Evolutionary conservation across 2,113 vertebrate genomes (phyloP).

Genomic region (Nothocercus nigrocapillus): DNA sequence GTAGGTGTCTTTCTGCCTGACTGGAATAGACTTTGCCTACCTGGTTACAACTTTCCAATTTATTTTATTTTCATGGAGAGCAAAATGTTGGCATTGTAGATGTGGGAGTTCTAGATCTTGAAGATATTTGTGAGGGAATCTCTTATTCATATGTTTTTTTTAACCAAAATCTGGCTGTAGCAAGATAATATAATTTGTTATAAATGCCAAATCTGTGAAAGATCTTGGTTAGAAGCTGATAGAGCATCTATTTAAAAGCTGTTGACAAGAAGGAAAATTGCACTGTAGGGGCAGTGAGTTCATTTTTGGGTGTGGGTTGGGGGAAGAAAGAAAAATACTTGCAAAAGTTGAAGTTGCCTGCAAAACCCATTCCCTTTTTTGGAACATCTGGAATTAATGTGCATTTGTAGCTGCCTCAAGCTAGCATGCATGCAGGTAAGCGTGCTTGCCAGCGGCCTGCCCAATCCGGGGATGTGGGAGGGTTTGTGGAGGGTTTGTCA

Average conservation of each 20-base stretch:
- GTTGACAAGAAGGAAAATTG: neutral
- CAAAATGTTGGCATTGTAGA: constrained; percentile 22
- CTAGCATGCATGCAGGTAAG: neutral
- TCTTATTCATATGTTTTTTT: constrained; percentile 42
- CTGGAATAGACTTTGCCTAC: neutral
- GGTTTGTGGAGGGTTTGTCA: neutral
- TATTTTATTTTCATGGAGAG: constrained; percentile 2
- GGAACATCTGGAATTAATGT: neutral
- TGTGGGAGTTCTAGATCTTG: neutral
- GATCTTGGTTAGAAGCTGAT: constrained; percentile 19
- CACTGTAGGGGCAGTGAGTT: neutral
- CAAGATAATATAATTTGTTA: constrained; percentile 35
- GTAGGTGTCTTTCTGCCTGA: neutral
- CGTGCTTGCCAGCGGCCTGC: neutral
- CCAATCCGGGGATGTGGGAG: neutral
- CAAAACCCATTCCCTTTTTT: neutral
- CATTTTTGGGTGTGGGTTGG: neutral
- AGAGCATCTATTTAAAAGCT: neutral
- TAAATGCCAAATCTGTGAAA: constrained; percentile 31
- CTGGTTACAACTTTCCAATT: neutral
- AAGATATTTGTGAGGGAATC: constrained; percentile 37
- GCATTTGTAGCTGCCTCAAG: fast-evolving
- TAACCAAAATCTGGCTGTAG: constrained; percentile 31
- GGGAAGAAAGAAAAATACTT: neutral
- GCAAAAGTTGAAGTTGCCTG: neutral